phyloP scores from a whole-genome alignment of 2,888 invertebrate genomes.

The Teinopalpus imperialis region DNA sequence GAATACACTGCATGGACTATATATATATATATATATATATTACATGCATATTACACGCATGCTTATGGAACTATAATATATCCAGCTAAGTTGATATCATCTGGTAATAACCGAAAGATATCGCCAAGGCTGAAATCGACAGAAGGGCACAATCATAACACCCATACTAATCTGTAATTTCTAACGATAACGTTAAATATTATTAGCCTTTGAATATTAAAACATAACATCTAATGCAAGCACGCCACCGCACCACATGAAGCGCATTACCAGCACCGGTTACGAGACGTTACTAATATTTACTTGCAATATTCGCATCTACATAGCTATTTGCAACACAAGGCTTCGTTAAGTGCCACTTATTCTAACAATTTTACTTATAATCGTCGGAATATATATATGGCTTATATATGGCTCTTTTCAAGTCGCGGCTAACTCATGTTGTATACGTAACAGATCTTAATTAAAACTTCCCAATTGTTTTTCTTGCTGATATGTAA shows the following conservation, averaged over 20 bases:
- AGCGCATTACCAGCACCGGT: conserved; percentile 21
- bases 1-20: no score
- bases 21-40: no score
- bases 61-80: no score
- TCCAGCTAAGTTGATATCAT: no score
- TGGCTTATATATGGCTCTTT: background rate
- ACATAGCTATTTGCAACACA: conserved; percentile 20
- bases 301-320: conserved; percentile 27
- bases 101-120: no score
- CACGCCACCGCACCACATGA: conserved; percentile 14
- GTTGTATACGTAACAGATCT: no score
- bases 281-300: conserved; percentile 23
- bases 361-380: conserved; percentile 12
- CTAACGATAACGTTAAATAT: background rate
- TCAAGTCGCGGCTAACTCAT: background rate
- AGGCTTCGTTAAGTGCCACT: conserved; percentile 12
- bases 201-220: conserved; percentile 18
- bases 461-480: no score
- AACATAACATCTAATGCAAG: conserved; percentile 20
- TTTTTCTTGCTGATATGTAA: no score
- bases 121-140: no score
- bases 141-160: no score
- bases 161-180: no score
- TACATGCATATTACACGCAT: no score
- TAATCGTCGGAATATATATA: background rate